phyloP scores from a whole-genome alignment of 2,113 vertebrate genomes.

The Mormyrus lacerda region DNA sequence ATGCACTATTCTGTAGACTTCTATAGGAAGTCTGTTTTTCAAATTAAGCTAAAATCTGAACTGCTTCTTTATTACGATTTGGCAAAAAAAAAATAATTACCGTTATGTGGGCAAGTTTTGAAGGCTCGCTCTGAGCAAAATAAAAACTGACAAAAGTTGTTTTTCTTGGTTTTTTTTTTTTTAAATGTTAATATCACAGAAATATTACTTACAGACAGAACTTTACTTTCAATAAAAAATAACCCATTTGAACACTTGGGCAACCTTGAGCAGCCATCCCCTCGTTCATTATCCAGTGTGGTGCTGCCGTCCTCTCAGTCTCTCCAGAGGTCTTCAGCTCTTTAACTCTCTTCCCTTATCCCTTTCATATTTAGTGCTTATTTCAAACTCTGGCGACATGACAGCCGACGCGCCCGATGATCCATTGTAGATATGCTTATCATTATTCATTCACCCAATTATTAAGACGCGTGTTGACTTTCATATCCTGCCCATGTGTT shows the following conservation, averaged over 20 bases:
- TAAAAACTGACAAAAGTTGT: neutral
- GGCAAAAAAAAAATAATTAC: neutral
- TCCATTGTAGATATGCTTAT: conserved; percentile 40
- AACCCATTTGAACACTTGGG: neutral
- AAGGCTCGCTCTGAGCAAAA: neutral
- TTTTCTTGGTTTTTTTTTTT: neutral
- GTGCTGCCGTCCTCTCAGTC: neutral
- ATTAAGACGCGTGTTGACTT: conserved; percentile 58
- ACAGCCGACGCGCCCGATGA: conserved; percentile 47
- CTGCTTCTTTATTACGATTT: neutral
- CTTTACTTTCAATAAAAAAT: neutral
- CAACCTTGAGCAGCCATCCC: neutral
- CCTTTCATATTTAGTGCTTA: conserved; percentile 25
- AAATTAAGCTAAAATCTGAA: neutral
- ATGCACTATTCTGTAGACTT: neutral
- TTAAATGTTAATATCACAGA: neutral
- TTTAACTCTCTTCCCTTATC: conserved; percentile 1
- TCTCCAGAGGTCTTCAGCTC: conserved; percentile 17
- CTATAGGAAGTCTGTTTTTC: neutral
- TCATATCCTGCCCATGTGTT: conserved; percentile 30
- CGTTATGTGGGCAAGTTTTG: neutral
- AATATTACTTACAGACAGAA: neutral
- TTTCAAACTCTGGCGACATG: conserved; percentile 33
- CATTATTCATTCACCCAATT: conserved; percentile 63
- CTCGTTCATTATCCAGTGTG: neutral